A percentile compares a stretch with the other conserved stretches of the same genome.
Evolutionary conservation across 2,797 vertebrate species (phyloP).

Genomic region (Poliocrania exsul): DNA sequence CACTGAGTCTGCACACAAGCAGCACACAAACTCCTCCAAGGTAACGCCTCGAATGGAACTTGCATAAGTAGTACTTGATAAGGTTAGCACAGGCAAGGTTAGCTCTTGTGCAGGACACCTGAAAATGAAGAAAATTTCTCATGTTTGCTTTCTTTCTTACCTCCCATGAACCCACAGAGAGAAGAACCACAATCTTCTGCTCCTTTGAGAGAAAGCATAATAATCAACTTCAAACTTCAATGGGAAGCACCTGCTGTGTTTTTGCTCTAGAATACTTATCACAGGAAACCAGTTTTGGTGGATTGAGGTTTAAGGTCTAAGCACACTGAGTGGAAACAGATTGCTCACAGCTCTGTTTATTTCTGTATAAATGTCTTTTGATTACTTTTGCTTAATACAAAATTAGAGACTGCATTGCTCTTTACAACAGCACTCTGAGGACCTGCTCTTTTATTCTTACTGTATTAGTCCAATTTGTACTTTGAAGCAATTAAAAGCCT

Average conservation of each 20-base stretch:
- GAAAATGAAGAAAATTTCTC: background rate
- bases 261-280: conserved; percentile 15
- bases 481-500: conserved; percentile 12
- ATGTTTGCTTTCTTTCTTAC: background rate
- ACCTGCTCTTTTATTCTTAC: conserved; percentile 23
- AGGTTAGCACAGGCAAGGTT: background rate
- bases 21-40: background rate
- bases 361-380: conserved; percentile 33
- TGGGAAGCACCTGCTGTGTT: conserved; percentile 3
- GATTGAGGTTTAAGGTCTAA: conserved; percentile 24
- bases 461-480: conserved; percentile 22
- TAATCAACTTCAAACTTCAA: conserved; percentile 10
- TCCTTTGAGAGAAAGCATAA: background rate
- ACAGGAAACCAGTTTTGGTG: conserved; percentile 13
- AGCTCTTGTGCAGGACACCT: background rate
- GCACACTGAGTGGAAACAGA: conserved; percentile 12
- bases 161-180: background rate
- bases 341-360: conserved; percentile 12
- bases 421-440: background rate
- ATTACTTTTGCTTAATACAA: conserved; percentile 37
- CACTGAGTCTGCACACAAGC: background rate
- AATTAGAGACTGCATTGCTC: background rate
- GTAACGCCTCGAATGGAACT: background rate
- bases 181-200: background rate
- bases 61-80: background rate